Evolutionary conservation across 2,888 invertebrate genomes (phyloP), one percentile per base, ranked within the genome.

Genomic region (Pyrrhia umbra): DNA sequence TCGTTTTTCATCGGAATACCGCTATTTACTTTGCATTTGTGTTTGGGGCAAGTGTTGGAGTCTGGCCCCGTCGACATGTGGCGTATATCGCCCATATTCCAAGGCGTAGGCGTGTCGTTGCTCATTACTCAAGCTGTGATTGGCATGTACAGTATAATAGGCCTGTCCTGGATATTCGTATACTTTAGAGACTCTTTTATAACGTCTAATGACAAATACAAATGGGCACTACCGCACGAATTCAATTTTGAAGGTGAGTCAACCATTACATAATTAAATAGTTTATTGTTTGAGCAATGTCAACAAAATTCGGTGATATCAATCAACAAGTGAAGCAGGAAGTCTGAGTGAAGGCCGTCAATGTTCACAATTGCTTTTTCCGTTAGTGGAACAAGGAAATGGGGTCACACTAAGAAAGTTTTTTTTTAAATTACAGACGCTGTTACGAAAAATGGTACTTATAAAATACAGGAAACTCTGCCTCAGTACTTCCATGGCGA

Each of bases 1-100:
- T 97, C 98, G 10, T 89, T 98, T 74, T 90, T 98, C 58, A 95
- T 98, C 85, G 98, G 98, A 62, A 97, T 98, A 85, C 98, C 98
- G 6, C 90, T 98, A 75, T 96, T 98, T 82, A 97, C 98, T 59
- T 95, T 98, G 51, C 97, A 98, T 90, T 96, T 98, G 89, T 97
- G 97, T 79, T 94, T 98, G 79, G 98, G 98, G 2, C 97, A 98
- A 89, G 97, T 98, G 80, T 93, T 98, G 64, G 96, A 97, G 47
- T 96, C 98, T 0, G 98, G 98, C 0, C 97, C 98, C 1, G 96
- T 98, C 65, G 98, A 98, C 81, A 98, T 98, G 98, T 98, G 98
- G 98, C 96, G 96, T 83, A 98, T 98, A 83, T 98, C 98, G 57
- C 98, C 98, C 0, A 96, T 98, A 79, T 98, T 98, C 88, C 97